A percentile compares a stretch with the other conserved stretches of the same genome.
phyloP scores from a whole-genome alignment of 1,140 invertebrate species.

The Gryon sp. region DNA sequence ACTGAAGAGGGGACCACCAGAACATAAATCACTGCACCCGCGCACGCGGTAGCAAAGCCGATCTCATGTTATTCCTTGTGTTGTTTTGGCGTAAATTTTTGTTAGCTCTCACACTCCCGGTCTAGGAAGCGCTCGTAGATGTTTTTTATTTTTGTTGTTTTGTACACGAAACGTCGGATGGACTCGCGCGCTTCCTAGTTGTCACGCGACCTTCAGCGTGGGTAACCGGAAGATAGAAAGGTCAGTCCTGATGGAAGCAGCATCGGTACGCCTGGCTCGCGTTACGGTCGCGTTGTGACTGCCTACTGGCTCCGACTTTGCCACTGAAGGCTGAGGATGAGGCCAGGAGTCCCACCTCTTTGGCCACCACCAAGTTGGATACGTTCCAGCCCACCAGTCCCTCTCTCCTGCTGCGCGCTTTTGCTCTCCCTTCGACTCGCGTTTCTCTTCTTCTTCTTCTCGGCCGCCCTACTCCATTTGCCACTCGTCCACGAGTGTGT shows the following conservation, averaged over 20 bases:
- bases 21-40: slow-evolving; percentile 43
- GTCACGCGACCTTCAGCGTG: slow-evolving; percentile 51
- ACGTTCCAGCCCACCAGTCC: slow-evolving; percentile 78
- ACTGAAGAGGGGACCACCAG: slow-evolving; percentile 12
- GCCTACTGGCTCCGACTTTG: slow-evolving; percentile 73
- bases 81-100: no score
- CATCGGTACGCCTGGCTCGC: slow-evolving; percentile 70
- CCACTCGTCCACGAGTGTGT: slow-evolving; percentile 5
- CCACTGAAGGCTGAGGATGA: slow-evolving; percentile 74
- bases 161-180: no score
- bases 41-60: slow-evolving; percentile 14
- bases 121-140: no score
- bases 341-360: slow-evolving; percentile 77
- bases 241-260: slow-evolving; percentile 60
- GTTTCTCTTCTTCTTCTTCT: slow-evolving; percentile 21
- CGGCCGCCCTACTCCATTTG: slow-evolving; percentile 22
- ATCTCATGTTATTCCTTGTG: no score
- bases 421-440: slow-evolving; percentile 37
- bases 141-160: no score
- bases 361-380: slow-evolving; percentile 77
- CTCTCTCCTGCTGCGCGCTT: slow-evolving; percentile 68
- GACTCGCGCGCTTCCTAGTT: slow-evolving; percentile 44
- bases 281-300: slow-evolving; percentile 78
- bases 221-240: slow-evolving; percentile 57
- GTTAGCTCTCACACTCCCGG: slow-evolving; percentile 13